Percentiles rank a stretch among this genome's conserved stretches.
Conservation (phyloP, 2,888 invertebrate genomes). For the Steromphala cineraria region DNA sequence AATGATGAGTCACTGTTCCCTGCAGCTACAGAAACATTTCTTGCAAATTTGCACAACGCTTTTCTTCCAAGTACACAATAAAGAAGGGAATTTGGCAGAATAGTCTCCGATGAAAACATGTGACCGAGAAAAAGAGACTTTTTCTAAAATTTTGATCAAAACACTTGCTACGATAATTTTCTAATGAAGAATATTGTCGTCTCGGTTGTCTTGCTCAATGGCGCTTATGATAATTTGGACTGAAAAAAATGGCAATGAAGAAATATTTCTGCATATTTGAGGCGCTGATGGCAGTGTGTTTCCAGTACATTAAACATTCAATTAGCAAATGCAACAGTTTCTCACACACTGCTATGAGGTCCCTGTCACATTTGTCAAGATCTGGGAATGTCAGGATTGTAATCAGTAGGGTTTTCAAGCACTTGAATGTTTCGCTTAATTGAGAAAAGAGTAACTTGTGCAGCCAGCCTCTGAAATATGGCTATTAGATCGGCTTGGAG, state of each 20-base stretch:
- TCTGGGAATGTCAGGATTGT: not conserved
- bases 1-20: no score
- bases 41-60: no score
- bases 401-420: not conserved
- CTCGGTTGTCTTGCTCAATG: not conserved
- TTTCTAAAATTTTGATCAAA: no score
- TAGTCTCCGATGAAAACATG: no score
- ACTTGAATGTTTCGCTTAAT: not conserved
- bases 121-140: no score
- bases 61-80: no score
- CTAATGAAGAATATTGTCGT: not conserved
- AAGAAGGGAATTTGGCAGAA: no score
- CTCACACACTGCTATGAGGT: not conserved
- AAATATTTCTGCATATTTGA: not conserved
- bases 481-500: not conserved
- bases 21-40: no score
- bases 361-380: slow-evolving; percentile 1
- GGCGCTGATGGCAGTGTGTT: not conserved
- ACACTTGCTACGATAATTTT: no score
- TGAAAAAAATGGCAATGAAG: not conserved
- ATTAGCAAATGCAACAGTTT: not conserved
- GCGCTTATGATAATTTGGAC: not conserved
- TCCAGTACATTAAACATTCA: slow-evolving; percentile 8
- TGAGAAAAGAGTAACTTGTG: not conserved
- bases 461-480: not conserved